A percentile compares a stretch with the other conserved stretches of the same genome.
These are phyloP conservation scores for Panulirus ornatus DNA, from an alignment of 1,140 invertebrate genomes.

Conservation along the genomic window DNA sequence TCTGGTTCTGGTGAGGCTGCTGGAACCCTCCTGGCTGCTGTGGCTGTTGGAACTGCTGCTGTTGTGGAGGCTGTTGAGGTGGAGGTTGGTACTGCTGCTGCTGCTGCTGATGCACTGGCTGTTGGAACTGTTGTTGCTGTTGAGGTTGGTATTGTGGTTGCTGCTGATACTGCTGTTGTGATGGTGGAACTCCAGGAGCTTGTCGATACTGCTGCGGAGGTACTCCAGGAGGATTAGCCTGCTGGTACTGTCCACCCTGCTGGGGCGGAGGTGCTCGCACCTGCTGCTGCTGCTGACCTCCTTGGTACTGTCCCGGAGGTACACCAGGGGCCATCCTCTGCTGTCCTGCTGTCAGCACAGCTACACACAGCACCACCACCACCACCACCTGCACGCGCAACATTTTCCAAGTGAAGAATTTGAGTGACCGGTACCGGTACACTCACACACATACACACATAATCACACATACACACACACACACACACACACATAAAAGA, in stretches of 20 bases:
- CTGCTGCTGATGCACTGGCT: constrained; percentile 77
- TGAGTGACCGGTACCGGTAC: too few relatives aligned
- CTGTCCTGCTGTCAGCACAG: constrained; percentile 12
- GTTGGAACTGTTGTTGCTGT: constrained; percentile 77
- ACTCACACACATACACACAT: too few relatives aligned
- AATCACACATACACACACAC: too few relatives aligned
- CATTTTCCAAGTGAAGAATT: too few relatives aligned
- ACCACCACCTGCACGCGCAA: too few relatives aligned
- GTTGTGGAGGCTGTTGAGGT: constrained; percentile 33
- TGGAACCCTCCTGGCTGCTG: neutral
- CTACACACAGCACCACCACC: constrained; percentile 1
- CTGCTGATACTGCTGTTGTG: constrained; percentile 74
- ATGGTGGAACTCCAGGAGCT: constrained; percentile 68
- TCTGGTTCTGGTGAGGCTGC: constrained; percentile 78
- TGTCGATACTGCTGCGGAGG: constrained; percentile 44
- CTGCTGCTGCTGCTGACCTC: constrained; percentile 15
- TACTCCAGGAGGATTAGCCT: neutral
- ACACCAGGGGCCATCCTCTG: constrained; percentile 55
- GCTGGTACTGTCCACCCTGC: neutral
- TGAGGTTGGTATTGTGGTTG: constrained; percentile 71
- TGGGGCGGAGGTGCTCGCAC: too few relatives aligned
- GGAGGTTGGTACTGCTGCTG: too few relatives aligned
- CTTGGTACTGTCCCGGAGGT: constrained; percentile 38
- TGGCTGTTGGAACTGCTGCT: neutral
- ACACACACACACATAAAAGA: too few relatives aligned